A percentile compares a stretch with the other conserved stretches of the same genome.
These are phyloP conservation scores for Eristalinus aeneus DNA, from an alignment of 2,888 invertebrate genomes.

Conservation along the genomic window DNA sequence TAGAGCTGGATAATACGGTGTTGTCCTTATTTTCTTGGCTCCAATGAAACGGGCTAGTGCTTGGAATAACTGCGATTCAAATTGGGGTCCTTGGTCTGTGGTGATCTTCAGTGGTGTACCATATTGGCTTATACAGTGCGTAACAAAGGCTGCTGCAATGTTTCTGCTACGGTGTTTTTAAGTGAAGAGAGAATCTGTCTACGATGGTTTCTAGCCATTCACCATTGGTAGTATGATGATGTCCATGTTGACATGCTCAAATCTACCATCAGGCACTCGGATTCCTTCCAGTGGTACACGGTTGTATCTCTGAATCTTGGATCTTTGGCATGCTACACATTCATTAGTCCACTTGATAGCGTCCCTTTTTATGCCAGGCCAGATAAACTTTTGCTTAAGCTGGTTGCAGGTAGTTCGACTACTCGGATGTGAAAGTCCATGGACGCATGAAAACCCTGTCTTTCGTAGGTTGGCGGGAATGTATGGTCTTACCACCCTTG, in stretches of 20 bases:
- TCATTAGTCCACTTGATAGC: not conserved
- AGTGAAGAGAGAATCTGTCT: not conserved
- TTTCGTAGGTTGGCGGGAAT: not conserved
- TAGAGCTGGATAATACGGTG: conserved; percentile 76
- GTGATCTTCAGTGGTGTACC: not conserved
- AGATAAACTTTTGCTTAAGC: not conserved
- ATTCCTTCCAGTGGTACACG: conserved; percentile 54
- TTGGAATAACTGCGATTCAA: not conserved
- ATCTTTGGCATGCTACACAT: conserved; percentile 3
- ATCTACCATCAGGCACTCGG: conserved; percentile 67
- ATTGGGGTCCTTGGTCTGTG: not conserved
- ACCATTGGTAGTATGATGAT: not conserved
- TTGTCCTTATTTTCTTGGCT: conserved; percentile 62
- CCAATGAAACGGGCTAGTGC: not conserved
- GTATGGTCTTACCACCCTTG: not conserved
- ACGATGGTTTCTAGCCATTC: not conserved
- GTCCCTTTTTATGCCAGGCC: not conserved
- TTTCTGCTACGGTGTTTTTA: not conserved
- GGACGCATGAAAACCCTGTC: not conserved
- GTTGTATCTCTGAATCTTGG: conserved; percentile 46
- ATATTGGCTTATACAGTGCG: not conserved
- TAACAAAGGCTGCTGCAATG: not conserved
- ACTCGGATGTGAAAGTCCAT: not conserved
- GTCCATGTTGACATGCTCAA: conserved; percentile 71
- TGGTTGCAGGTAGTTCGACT: not conserved